Percentiles rank a stretch among this genome's conserved stretches.
phyloP scores from a whole-genome alignment of 2,797 vertebrate species.

The Bucorvus abyssinicus region DNA sequence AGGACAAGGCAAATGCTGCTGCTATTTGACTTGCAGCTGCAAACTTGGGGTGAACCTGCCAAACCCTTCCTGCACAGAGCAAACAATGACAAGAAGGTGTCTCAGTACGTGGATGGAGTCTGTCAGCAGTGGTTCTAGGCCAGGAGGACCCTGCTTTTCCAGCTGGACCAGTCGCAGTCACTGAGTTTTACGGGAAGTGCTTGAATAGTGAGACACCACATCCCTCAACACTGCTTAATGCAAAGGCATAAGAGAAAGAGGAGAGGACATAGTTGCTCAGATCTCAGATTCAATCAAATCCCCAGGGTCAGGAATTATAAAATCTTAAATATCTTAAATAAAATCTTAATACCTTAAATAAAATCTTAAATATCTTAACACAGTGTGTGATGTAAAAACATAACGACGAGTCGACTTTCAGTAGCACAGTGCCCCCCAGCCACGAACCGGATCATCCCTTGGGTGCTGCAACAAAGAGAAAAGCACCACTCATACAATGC shows the following conservation, averaged over 20 bases:
- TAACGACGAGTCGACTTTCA: neutral
- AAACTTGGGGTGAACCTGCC: neutral
- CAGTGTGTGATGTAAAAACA: neutral
- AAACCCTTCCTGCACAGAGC: neutral
- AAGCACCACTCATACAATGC: rapidly evolving
- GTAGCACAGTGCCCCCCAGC: neutral
- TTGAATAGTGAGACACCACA: neutral
- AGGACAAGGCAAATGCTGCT: neutral
- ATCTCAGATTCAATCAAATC: neutral
- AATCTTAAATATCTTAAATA: neutral
- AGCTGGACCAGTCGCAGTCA: neutral
- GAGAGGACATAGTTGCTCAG: neutral
- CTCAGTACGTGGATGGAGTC: rapidly evolving
- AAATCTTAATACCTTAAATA: too few species aligned
- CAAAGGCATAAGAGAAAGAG: neutral
- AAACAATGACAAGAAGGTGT: neutral
- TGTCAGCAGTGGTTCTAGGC: neutral
- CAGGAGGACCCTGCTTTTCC: neutral
- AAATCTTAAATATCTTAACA: neutral
- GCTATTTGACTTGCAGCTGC: neutral
- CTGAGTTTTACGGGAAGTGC: neutral
- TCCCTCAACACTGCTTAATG: neutral
- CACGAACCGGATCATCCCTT: neutral
- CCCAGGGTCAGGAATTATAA: neutral
- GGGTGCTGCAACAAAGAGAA: neutral